Evolutionary conservation across 2,113 vertebrate genomes (phyloP).

Genomic region (Tinamus guttatus): DNA sequence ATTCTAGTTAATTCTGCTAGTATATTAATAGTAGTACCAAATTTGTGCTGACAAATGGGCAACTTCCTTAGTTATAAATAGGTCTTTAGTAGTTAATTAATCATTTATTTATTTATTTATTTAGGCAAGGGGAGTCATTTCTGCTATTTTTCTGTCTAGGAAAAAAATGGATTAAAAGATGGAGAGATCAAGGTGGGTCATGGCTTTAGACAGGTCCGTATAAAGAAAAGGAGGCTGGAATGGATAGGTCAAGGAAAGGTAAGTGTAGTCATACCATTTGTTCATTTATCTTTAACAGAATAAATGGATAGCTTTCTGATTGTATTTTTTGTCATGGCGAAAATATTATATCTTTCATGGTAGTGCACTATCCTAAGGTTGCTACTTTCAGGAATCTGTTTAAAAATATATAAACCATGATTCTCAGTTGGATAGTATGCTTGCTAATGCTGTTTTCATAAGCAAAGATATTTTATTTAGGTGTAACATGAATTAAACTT

Average conservation of each 20-base stretch:
- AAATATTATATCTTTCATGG: background rate
- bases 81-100: constrained; percentile 70
- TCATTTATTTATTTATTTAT: too few species aligned
- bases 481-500: background rate
- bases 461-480: constrained; percentile 4
- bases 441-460: constrained; percentile 8
- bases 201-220: constrained; percentile 28
- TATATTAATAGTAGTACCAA: constrained; percentile 62
- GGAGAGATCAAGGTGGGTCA: constrained; percentile 48
- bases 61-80: constrained; percentile 69
- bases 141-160: constrained; percentile 71
- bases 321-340: background rate
- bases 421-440: background rate
- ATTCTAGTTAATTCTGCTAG: too few species aligned
- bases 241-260: background rate
- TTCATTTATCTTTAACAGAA: constrained; percentile 5
- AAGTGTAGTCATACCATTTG: background rate
- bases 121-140: constrained; percentile 61
- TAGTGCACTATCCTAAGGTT: background rate
- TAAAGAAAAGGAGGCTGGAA: constrained; percentile 7
- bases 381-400: background rate
- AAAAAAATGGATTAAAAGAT: constrained; percentile 51
- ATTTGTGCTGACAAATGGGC: constrained; percentile 72
- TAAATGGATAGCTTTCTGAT: background rate
- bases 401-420: background rate